These are phyloP conservation scores for Arremon aurantiirostris DNA, from an alignment of 2,797 vertebrate genomes.

Conservation along the genomic window DNA sequence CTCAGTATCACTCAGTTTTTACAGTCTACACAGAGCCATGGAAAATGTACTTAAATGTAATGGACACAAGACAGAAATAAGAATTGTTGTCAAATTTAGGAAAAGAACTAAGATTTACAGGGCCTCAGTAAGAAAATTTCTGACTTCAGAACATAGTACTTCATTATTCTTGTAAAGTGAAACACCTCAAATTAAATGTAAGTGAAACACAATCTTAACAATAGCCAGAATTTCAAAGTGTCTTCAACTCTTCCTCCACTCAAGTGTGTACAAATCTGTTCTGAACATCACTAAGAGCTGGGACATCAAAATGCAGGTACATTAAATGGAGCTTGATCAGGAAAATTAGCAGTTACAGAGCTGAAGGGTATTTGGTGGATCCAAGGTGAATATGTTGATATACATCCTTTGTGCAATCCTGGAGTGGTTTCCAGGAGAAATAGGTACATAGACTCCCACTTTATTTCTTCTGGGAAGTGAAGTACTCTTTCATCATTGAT, in stretches of 20 bases:
- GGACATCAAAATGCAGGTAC: neutral
- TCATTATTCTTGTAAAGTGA: neutral
- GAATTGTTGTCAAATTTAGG: neutral
- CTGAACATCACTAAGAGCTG: neutral
- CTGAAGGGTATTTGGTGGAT: slow-evolving; percentile 32
- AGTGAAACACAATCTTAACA: neutral
- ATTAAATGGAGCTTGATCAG: slow-evolving; percentile 25
- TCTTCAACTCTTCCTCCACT: neutral
- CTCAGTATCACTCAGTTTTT: neutral
- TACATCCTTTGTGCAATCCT: slow-evolving; percentile 35
- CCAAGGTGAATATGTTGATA: slow-evolving; percentile 56
- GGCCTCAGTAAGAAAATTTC: neutral
- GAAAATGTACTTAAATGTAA: neutral
- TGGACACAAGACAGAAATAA: neutral
- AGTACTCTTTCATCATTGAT: slow-evolving; percentile 53
- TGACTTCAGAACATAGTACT: neutral
- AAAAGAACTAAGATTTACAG: neutral
- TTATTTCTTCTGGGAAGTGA: slow-evolving; percentile 60
- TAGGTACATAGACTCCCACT: neutral
- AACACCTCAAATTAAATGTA: neutral
- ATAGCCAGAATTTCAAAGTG: slow-evolving; percentile 30
- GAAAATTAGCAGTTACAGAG: slow-evolving; percentile 45
- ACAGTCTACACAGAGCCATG: neutral
- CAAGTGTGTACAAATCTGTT: slow-evolving; percentile 3
- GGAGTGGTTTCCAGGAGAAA: slow-evolving; percentile 43